These are phyloP conservation scores for Melanerpes formicivorus DNA, from an alignment of 2,113 vertebrate genomes.

Conservation along the genomic window DNA sequence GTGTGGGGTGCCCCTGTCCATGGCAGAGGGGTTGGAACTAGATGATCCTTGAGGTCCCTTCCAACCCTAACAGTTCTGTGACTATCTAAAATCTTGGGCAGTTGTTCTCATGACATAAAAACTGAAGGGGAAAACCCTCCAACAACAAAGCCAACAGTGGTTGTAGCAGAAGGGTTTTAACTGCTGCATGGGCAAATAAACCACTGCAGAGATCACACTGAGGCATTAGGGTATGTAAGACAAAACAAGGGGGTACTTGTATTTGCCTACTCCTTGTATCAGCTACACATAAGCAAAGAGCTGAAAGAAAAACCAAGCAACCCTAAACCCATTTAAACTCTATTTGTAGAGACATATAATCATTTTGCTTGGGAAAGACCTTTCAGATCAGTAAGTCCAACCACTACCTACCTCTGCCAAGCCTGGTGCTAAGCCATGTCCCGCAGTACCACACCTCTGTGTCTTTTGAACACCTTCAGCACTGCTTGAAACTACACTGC, in stretches of 20 bases:
- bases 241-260: rapidly evolving
- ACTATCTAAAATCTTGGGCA: background rate
- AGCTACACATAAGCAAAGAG: background rate
- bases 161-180: background rate
- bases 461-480: no score
- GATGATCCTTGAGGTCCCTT: no score
- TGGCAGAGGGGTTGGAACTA: no score
- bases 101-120: background rate
- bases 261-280: background rate
- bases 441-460: no score
- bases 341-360: background rate
- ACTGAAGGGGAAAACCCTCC: background rate
- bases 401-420: no score
- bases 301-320: background rate
- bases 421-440: no score
- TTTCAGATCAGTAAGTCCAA: no score
- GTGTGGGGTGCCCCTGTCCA: no score
- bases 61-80: no score
- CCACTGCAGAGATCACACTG: background rate
- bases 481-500: no score
- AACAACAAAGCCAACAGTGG: background rate
- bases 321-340: background rate
- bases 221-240: background rate
- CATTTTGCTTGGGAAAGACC: no score
- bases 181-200: background rate